Evolutionary conservation across 2,113 vertebrate genomes (phyloP).

Genomic region (Pelvicachromis taeniatus): DNA sequence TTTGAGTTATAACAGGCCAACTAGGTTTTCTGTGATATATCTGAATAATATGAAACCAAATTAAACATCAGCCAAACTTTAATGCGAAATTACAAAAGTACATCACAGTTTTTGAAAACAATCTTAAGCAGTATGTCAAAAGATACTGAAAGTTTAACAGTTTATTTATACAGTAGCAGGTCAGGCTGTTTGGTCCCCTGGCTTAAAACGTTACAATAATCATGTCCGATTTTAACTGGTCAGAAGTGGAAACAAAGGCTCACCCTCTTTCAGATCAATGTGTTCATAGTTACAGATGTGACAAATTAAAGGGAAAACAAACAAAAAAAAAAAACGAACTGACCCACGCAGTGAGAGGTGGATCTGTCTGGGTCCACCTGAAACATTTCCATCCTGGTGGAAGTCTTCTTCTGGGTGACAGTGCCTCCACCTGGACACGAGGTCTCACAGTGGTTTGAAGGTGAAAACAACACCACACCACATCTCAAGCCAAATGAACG

Average conservation of each 20-base stretch:
- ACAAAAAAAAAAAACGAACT: neutral
- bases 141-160: neutral
- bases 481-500: fast-evolving
- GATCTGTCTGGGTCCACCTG: neutral
- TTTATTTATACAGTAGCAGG: conserved; percentile 53
- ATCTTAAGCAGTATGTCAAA: neutral
- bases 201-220: conserved; percentile 25
- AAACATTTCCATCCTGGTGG: neutral
- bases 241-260: neutral
- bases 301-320: neutral
- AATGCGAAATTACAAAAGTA: neutral
- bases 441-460: neutral
- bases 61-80: neutral
- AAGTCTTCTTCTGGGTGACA: neutral
- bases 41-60: neutral
- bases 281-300: neutral
- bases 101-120: neutral
- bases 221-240: neutral
- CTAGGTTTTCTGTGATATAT: neutral
- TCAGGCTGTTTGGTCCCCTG: conserved; percentile 45
- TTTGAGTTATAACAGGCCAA: neutral
- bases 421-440: neutral
- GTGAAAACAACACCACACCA: neutral
- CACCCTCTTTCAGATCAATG: neutral
- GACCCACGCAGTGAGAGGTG: neutral